Conservation (phyloP, 2,888 invertebrate species). For the Andrena bicolor region DNA sequence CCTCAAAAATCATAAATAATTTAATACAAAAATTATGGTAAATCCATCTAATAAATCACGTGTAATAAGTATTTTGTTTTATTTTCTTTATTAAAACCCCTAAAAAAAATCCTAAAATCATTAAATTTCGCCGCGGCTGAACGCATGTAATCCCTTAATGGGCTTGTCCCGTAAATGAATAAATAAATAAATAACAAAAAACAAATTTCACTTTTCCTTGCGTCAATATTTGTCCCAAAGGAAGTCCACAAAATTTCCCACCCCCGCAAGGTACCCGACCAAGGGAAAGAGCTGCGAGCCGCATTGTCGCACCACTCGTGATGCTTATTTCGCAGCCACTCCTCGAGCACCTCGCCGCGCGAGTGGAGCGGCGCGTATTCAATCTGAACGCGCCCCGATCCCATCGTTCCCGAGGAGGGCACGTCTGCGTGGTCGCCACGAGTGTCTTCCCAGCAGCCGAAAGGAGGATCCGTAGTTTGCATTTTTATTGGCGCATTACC, state of each 20-base stretch:
- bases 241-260: slow-evolving; percentile 13
- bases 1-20: no score
- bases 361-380: slow-evolving; percentile 61
- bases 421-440: slow-evolving; percentile 8
- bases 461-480: slow-evolving; percentile 70
- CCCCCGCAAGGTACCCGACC: not conserved
- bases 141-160: no score
- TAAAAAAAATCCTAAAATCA: no score
- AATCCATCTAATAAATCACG: no score
- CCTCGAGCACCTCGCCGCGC: slow-evolving; percentile 45
- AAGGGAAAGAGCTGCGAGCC: slow-evolving; percentile 22
- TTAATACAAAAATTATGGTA: no score
- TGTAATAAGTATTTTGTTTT: no score
- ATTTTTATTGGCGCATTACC: slow-evolving; percentile 79
- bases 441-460: slow-evolving; percentile 31
- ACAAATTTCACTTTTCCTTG: not conserved
- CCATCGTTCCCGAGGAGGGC: not conserved
- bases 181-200: no score
- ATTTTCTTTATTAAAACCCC: no score
- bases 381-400: slow-evolving; percentile 52
- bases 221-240: not conserved
- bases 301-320: slow-evolving; percentile 48
- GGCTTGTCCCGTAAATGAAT: no score
- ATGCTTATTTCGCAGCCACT: slow-evolving; percentile 71
- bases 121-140: no score